phyloP scores from a whole-genome alignment of 1,140 invertebrate genomes.

The Aphis craccivora region DNA sequence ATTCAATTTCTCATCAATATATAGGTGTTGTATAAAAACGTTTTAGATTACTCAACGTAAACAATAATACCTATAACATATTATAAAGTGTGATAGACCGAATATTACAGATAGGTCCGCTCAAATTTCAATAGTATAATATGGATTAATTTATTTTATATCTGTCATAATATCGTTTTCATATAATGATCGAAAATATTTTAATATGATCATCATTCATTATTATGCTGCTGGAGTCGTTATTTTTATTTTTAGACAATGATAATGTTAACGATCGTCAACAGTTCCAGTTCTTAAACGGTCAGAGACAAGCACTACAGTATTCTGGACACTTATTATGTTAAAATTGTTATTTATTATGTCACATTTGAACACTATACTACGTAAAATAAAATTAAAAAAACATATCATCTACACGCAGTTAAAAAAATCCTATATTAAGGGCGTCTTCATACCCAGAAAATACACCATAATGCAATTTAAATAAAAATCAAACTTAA shows the following conservation, averaged over 20 bases:
- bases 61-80: neutral
- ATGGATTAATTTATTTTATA: neutral
- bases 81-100: neutral
- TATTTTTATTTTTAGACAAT: neutral
- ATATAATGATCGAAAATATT: neutral
- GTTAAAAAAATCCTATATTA: neutral
- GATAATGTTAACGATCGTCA: neutral
- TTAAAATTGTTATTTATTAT: neutral
- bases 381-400: neutral
- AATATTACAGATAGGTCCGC: neutral
- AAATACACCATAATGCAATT: neutral
- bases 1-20: neutral
- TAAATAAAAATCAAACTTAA: neutral
- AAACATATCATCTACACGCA: neutral
- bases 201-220: neutral
- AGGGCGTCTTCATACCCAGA: neutral
- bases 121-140: constrained; percentile 1
- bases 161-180: neutral
- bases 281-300: neutral
- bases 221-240: neutral
- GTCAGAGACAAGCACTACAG: neutral
- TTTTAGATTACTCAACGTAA: neutral
- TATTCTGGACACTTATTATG: neutral
- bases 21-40: neutral
- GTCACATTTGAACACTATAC: neutral